phyloP scores from a whole-genome alignment of 2,888 invertebrate species.

The Lasioglossum figueresi region DNA sequence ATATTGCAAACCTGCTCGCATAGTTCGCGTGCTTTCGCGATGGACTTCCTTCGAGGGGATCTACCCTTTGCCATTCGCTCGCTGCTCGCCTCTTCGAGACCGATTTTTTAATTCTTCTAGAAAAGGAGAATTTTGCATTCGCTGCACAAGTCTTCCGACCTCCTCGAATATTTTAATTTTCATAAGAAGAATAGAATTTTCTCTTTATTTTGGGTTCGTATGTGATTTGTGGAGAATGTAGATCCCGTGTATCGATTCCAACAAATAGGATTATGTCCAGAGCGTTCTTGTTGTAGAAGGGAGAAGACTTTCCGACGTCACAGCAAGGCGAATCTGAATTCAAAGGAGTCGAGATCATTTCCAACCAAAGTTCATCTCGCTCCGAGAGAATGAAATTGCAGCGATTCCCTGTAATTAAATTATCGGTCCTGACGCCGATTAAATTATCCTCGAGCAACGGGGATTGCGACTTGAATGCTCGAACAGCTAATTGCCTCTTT shows the following conservation, averaged over 20 bases:
- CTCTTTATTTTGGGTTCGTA: neutral
- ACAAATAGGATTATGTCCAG: neutral
- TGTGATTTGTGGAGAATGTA: too few relatives aligned
- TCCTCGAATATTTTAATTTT: neutral
- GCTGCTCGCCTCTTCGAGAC: neutral
- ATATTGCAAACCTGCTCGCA: neutral
- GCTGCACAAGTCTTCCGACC: neutral
- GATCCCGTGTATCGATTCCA: neutral
- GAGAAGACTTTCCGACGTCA: neutral
- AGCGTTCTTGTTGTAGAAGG: neutral
- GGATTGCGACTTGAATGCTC: constrained; percentile 26
- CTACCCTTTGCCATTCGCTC: neutral
- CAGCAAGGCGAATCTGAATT: constrained; percentile 23
- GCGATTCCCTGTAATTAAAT: constrained; percentile 56
- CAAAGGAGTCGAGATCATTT: constrained; percentile 22
- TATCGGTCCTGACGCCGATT: constrained; percentile 31
- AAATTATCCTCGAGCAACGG: constrained; percentile 35
- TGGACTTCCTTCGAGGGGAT: neutral
- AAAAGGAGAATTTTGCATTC: neutral
- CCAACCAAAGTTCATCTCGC: neutral
- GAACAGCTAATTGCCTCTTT: constrained; percentile 14
- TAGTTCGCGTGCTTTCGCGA: neutral
- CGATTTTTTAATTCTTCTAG: neutral
- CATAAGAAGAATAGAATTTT: neutral
- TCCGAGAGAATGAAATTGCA: constrained; percentile 24